Base-by-base conservation (phyloP, 2,888 invertebrate species). In the Thumatha senex region DNA sequence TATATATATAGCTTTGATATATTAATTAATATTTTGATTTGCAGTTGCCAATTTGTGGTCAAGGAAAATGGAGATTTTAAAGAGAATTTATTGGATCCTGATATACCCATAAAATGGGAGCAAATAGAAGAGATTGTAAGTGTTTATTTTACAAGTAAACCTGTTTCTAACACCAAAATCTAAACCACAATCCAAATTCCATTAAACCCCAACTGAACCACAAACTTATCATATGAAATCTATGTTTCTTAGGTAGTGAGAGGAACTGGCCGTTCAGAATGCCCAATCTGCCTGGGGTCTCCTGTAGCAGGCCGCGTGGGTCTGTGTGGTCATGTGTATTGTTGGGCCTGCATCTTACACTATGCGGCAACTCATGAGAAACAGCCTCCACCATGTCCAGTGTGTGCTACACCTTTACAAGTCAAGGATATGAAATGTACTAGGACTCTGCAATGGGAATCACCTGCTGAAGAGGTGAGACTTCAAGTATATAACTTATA, bases 41-140 rank as follows among this genome's bases (percentile, higher is more conserved):
- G 52, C 73, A 97, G 98, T 90, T 99, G 98, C 86, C 98, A 99
- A 90, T 99, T 99, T 93, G 95, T 99, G 76, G 97, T 99, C 60
- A 95, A 95, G 77, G 93, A 94, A 67, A 94, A 93, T 76, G 96
- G 95, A 46, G 96, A 98, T 84, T 97, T 97, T 81, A 92, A 93
- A 64, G 92, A 94, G 14, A 95, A 97, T 80, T 85, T 95, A 72
- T 92, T 94, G 66, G 96, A 98, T 86, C 98, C 98, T 31, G 98
- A 99, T 90, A 92, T 94, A 43, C 93, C 98, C 47, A 96, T 99
- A 44, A 96, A 97, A 80, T 99, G 99, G 99, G 94, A 96, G 72
- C 92, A 95, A 63, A 95, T 99, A 75, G 98, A 98, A 82, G 97
- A 98, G 93, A 96, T 99, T 86, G 97, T 97, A 92, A 93, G 95